Conservation (phyloP, 2,113 vertebrate species). For the Apteryx owenii region DNA sequence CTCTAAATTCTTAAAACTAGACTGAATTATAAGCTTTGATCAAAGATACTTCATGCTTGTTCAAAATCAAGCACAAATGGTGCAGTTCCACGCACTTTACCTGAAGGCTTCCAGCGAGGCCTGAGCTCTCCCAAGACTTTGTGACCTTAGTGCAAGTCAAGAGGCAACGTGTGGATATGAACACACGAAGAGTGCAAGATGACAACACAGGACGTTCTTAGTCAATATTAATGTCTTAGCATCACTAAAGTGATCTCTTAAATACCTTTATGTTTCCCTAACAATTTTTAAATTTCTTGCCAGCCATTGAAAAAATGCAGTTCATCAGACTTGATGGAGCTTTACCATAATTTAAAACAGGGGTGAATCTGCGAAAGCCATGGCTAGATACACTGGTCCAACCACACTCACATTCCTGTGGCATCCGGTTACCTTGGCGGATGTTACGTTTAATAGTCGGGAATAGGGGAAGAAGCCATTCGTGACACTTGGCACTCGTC, state of each 20-base stretch:
- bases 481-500: too few relatives aligned
- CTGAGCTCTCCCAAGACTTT: not conserved
- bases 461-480: too few relatives aligned
- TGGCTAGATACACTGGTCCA: too few relatives aligned
- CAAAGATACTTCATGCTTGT: not conserved
- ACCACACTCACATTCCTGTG: too few relatives aligned
- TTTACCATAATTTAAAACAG: accelerated
- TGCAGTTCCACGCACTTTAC: not conserved
- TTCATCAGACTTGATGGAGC: not conserved
- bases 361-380: not conserved
- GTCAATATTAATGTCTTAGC: not conserved
- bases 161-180: not conserved
- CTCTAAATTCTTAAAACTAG: not conserved
- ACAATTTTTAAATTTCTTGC: not conserved
- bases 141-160: not conserved
- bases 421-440: too few relatives aligned
- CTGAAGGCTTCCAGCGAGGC: not conserved
- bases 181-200: not conserved
- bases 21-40: not conserved
- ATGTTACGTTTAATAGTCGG: too few relatives aligned
- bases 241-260: not conserved
- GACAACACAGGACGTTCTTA: accelerated
- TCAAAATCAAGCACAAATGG: not conserved
- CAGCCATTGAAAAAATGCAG: not conserved
- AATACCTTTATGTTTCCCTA: not conserved